A percentile compares a stretch with the other conserved stretches of the same genome.
Conservation (phyloP, 2,113 vertebrate species). For the Centrocercus urophasianus region DNA sequence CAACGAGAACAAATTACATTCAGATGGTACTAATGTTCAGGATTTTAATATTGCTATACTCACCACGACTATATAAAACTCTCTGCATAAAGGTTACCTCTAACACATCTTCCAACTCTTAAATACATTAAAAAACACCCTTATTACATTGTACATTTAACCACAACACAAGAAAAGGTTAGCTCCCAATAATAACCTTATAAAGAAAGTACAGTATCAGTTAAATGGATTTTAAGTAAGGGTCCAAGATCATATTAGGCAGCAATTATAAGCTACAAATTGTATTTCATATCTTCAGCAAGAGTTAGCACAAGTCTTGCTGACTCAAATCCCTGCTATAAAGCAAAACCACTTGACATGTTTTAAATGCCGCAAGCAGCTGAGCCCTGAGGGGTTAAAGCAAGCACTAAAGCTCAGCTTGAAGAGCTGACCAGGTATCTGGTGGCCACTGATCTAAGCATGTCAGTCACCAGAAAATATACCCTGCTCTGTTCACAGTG, state of each 20-base stretch:
- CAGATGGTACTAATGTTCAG: not conserved
- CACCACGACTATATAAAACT: slow-evolving; percentile 54
- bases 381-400: slow-evolving; percentile 52
- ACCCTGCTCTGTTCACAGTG: fast-evolving
- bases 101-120: slow-evolving; percentile 58
- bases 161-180: slow-evolving; percentile 63
- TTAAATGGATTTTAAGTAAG: slow-evolving; percentile 65
- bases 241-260: slow-evolving; percentile 62
- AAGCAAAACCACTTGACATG: slow-evolving; percentile 18
- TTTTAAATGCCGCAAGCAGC: slow-evolving; percentile 16
- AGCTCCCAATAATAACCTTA: slow-evolving; percentile 60
- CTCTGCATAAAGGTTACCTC: slow-evolving; percentile 54
- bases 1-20: slow-evolving; percentile 54
- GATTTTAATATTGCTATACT: slow-evolving; percentile 56
- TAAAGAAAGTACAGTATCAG: slow-evolving; percentile 67
- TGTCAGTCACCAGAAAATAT: slow-evolving; percentile 4
- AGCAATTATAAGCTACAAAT: slow-evolving; percentile 64
- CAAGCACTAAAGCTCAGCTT: slow-evolving; percentile 39
- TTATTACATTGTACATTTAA: slow-evolving; percentile 54
- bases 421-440: not conserved
- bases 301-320: slow-evolving; percentile 52
- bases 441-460: not conserved
- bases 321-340: slow-evolving; percentile 59
- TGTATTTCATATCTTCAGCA: slow-evolving; percentile 54
- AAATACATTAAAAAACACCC: slow-evolving; percentile 61